These are phyloP conservation scores for Platycheirus rosarum DNA, from an alignment of 2,888 invertebrate genomes.

Conservation along the genomic window DNA sequence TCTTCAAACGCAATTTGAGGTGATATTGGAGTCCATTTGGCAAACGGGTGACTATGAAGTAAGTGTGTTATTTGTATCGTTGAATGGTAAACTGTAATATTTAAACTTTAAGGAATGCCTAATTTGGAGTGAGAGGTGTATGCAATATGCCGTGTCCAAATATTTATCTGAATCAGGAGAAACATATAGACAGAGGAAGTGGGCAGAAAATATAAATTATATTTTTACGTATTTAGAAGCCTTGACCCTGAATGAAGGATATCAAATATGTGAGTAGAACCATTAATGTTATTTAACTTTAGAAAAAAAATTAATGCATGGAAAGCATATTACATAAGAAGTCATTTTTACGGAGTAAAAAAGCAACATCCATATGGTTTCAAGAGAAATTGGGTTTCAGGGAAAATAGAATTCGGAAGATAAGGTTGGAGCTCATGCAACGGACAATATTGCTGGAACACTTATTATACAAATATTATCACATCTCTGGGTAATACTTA, in stretches of 20 bases:
- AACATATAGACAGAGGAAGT: slow-evolving; percentile 80
- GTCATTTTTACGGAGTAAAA: too few relatives aligned
- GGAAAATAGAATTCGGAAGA: too few relatives aligned
- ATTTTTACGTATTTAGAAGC: slow-evolving; percentile 83
- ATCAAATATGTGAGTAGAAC: slow-evolving; percentile 82
- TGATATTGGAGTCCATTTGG: slow-evolving; percentile 87
- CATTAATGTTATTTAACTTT: too few relatives aligned
- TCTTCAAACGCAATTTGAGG: slow-evolving; percentile 77
- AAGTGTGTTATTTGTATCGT: not conserved
- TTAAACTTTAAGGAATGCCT: slow-evolving; percentile 84
- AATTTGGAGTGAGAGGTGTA: slow-evolving; percentile 89
- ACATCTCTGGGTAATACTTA: too few relatives aligned
- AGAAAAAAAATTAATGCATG: too few relatives aligned
- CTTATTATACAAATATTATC: too few relatives aligned
- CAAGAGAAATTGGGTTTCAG: too few relatives aligned
- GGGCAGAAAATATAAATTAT: slow-evolving; percentile 83
- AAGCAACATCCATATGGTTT: too few relatives aligned
- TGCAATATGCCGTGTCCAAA: slow-evolving; percentile 89
- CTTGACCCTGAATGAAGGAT: slow-evolving; percentile 84
- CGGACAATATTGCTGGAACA: too few relatives aligned
- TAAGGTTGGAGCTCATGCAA: too few relatives aligned
- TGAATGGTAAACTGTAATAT: not conserved
- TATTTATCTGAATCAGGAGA: slow-evolving; percentile 84
- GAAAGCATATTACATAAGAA: too few relatives aligned
- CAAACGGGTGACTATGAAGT: slow-evolving; percentile 84